Base-by-base conservation (phyloP, 2,797 vertebrate species). In the Heteromormyrus szaboi region DNA sequence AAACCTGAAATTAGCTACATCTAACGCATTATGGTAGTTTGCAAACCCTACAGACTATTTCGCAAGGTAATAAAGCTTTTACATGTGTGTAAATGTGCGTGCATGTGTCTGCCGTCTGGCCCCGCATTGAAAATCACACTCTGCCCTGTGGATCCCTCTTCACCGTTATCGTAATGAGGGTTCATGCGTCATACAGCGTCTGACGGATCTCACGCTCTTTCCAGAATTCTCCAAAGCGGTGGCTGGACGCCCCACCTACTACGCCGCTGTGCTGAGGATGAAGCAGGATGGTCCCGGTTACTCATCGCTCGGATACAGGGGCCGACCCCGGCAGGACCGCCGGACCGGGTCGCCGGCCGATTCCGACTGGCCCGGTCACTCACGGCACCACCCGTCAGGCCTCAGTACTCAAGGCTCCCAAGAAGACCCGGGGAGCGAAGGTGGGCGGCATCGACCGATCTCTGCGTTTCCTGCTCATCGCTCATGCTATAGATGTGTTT, bases 191-290 rank as follows among this genome's bases (percentile, higher is more conserved):
- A 7, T 53, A 29, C 44, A 1, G 22, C 9, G 0, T 9, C 48
- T 86, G 22, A 86, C n/a, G 4, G 22, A 12, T 85, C 1, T 72
- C 12, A 53, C 11, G 2, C n/a, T 46, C 3, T 54, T 87, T 90
- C 1, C 93, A 99, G 98, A 96, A 68, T 95, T 96, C 90, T 94
- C 96, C 81, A 93, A 94, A 96, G 96, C 96, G 19, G 95, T 96
- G 90, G 96, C 96, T 29, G 95, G 96, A 11, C 93, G 97, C 83
- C 96, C 97, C 0, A 94, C 97, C 51, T 96, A 98, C 14, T 98
- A 98, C 65, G 96, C 97, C 90, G 96, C 98, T 17, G 96, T 99
- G 86, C 90, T 98, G 91, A 96, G 97, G 93, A 97, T 98, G 94
- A 99, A 96, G 94, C 92, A 95, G 1, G 97, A 96, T 91, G 96